Conservation (phyloP, 2,113 vertebrate genomes). For the Myotis lucifugus region DNA sequence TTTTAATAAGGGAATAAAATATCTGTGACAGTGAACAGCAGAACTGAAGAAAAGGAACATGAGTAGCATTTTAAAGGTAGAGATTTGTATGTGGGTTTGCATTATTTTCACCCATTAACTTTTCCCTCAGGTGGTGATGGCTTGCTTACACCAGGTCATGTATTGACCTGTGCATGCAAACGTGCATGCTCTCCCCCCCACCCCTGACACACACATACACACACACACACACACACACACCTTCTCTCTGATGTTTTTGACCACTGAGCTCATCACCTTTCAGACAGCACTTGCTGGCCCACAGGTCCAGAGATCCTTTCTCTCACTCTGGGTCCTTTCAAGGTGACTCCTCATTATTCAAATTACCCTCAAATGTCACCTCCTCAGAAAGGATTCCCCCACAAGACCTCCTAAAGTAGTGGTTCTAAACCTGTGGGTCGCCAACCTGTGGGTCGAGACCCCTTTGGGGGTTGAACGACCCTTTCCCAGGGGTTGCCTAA, state of each 20-base stretch:
- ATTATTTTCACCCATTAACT: not conserved
- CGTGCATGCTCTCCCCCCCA: too few species aligned
- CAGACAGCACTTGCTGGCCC: not conserved
- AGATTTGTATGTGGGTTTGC: not conserved
- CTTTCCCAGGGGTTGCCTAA: too few species aligned
- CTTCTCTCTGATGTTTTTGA: not conserved
- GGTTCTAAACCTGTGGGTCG: too few species aligned
- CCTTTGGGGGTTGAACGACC: too few species aligned
- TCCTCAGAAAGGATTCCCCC: not conserved
- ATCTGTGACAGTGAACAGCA: slow-evolving; percentile 49
- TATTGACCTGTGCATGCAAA: not conserved
- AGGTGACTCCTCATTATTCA: not conserved
- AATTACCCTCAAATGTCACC: not conserved
- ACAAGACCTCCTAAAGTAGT: too few species aligned
- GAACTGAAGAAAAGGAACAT: not conserved
- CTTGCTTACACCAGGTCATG: not conserved
- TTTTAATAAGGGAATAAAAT: slow-evolving; percentile 54
- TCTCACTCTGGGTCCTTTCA: not conserved
- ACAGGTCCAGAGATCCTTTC: not conserved
- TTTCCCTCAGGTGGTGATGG: not conserved
- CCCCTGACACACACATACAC: too few species aligned
- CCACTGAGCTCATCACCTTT: not conserved
- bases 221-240: not conserved
- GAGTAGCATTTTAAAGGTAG: not conserved
- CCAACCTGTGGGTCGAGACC: too few species aligned